Base-by-base conservation (phyloP, 2,888 invertebrate genomes). In the Drosophila ustulata region DNA sequence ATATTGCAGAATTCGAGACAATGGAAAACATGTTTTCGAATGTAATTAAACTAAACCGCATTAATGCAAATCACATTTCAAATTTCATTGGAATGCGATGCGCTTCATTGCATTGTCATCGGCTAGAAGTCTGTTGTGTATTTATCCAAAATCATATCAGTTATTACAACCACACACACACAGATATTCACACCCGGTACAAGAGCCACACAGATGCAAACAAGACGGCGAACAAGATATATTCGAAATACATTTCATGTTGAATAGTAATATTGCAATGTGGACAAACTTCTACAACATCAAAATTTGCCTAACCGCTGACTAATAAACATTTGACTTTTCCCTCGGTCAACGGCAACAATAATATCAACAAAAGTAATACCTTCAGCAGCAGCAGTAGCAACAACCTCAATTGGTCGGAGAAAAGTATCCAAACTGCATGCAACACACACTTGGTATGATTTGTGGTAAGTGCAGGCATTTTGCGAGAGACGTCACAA, bases 301-400 rank as follows among this genome's bases (percentile, higher is more conserved):
- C 25, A 49, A 26, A 59, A 57, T 39, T 41, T 45, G 46, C 25
- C n/a, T 32, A 59, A 52, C 67, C 75, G 51, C 73, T 49, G 45
- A 37, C 47, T 57, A 45, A 59, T 57, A 78, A 64, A 37, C 51
- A 78, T 68, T 74, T 78, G 64, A 50, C 50, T 74, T 58, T 46
- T 46, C 3, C 6, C n/a, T 53, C 8, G 47, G 59, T 74, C 57
- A 57, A 45, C 55, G 47, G 28, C 23, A 56, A 55, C 37, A 77
- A 11, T 32, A 61, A 58, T 18, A 25, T n/a, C 26, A 58, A 51
- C 39, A 62, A 43, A 41, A 46, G 8, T 9, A 46, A 11, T 3
- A 37, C 11, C 34, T 11, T 28, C 28, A 51, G 8, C 41, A 51
- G 28, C 45, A 37, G 39, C 28, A 47, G 11, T 23, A 8, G 47